These are phyloP conservation scores for Cephus cinctus DNA, from an alignment of 1,140 invertebrate genomes.

Conservation along the genomic window DNA sequence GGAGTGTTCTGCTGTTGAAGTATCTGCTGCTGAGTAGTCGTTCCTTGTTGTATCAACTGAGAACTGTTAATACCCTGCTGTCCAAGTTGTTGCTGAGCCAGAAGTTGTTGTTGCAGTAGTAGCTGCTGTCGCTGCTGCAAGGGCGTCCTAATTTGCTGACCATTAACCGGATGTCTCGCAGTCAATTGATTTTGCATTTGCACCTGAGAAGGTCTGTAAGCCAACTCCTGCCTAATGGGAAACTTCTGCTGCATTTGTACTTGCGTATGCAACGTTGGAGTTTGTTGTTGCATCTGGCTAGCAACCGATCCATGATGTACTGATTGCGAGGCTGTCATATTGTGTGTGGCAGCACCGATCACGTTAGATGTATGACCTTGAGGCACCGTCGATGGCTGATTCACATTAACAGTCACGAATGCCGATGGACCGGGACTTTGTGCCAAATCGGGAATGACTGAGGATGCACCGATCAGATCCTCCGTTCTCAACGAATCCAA, in stretches of 20 bases:
- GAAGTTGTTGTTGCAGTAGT: conserved; percentile 27
- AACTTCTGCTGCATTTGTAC: conserved; percentile 54
- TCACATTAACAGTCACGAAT: conserved; percentile 47
- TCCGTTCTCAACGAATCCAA: conserved; percentile 46
- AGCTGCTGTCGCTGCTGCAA: conserved; percentile 44
- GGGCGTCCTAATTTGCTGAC: conserved; percentile 44
- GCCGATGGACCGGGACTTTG: conserved; percentile 39
- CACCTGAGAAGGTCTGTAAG: conserved; percentile 38
- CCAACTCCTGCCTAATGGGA: conserved; percentile 44
- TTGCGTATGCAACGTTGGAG: conserved; percentile 37
- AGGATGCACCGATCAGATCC: conserved; percentile 39
- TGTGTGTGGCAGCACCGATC: conserved; percentile 16
- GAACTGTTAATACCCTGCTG: conserved; percentile 21
- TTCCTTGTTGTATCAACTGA: conserved; percentile 22
- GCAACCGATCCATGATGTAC: conserved; percentile 21
- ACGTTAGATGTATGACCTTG: conserved; percentile 20
- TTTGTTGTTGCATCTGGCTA: conserved; percentile 23
- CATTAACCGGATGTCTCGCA: conserved; percentile 45
- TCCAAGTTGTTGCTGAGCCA: conserved; percentile 30
- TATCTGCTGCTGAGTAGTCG: conserved; percentile 26
- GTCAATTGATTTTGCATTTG: conserved; percentile 40
- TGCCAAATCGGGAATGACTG: conserved; percentile 30
- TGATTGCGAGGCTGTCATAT: conserved; percentile 19
- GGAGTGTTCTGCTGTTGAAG: conserved; percentile 39
- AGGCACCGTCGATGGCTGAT: conserved; percentile 49